phyloP scores from a whole-genome alignment of 2,888 invertebrate species.

The Eupithecia inturbata region DNA sequence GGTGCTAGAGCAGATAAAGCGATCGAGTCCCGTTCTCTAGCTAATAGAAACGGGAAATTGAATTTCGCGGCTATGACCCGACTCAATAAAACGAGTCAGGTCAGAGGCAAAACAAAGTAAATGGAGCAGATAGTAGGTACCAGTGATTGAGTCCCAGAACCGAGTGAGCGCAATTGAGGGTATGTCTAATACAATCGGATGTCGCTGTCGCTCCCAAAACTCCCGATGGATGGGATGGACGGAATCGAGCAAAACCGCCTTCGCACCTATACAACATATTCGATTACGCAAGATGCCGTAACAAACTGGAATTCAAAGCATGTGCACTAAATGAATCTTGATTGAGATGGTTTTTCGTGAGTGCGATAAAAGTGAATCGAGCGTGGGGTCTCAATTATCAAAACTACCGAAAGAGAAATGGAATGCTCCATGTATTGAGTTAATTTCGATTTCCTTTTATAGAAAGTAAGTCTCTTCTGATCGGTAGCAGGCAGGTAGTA shows the following conservation, averaged over 20 bases:
- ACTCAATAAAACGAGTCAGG: constrained; percentile 59
- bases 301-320: constrained; percentile 33
- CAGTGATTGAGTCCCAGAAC: constrained; percentile 59
- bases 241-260: constrained; percentile 37
- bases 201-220: constrained; percentile 61
- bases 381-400: constrained; percentile 70
- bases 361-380: constrained; percentile 69
- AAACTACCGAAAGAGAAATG: constrained; percentile 79
- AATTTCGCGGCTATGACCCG: constrained; percentile 57
- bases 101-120: constrained; percentile 65
- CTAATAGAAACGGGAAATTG: constrained; percentile 66
- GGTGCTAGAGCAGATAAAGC: constrained; percentile 44
- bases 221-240: constrained; percentile 53
- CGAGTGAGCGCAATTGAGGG: constrained; percentile 63
- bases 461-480: constrained; percentile 81
- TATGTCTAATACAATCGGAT: constrained; percentile 65
- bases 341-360: constrained; percentile 55
- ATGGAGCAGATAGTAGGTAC: constrained; percentile 64
- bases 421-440: constrained; percentile 77
- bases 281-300: constrained; percentile 41
- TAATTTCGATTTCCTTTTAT: constrained; percentile 83
- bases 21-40: constrained; percentile 42
- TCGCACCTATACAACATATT: constrained; percentile 25
- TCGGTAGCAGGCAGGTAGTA: constrained; percentile 58
- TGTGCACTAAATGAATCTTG: constrained; percentile 57